phyloP scores from a whole-genome alignment of 2,113 vertebrate genomes.

The Peromyscus californicus region DNA sequence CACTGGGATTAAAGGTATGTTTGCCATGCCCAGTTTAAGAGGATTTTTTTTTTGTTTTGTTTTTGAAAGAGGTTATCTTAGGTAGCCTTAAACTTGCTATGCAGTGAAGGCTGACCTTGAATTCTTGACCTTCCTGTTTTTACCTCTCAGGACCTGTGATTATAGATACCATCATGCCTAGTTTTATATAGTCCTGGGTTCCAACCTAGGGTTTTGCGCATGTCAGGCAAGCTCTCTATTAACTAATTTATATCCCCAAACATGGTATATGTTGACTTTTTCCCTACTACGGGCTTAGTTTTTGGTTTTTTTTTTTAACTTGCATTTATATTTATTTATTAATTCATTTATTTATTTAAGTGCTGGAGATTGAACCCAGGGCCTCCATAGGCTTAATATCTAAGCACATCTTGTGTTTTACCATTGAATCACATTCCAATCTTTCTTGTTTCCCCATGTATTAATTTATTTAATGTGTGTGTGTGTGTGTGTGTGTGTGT shows the following conservation, averaged over 20 bases:
- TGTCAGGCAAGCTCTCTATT: not conserved
- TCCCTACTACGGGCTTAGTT: too few relatives aligned
- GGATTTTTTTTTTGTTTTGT: not conserved
- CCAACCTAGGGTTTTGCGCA: not conserved
- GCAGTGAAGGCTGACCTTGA: not conserved
- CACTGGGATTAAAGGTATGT: not conserved
- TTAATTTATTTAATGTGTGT: not conserved
- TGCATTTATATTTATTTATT: not conserved
- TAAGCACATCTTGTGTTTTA: not conserved
- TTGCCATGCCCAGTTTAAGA: not conserved
- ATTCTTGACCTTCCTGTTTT: not conserved
- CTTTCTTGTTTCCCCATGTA: not conserved
- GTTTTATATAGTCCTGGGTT: not conserved
- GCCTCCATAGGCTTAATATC: not conserved
- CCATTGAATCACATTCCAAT: not conserved
- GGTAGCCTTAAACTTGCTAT: not conserved
- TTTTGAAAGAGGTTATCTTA: not conserved
- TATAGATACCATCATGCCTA: not conserved
- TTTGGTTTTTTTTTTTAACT: not conserved
- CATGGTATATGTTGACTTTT: not conserved
- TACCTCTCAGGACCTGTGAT: not conserved
- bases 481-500: not conserved
- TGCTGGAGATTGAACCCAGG: not conserved
- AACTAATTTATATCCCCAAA: not conserved
- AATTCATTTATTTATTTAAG: not conserved